A percentile compares a stretch with the other conserved stretches of the same genome.
These are phyloP conservation scores for Eupeodes latifasciatus DNA, from an alignment of 2,888 invertebrate species.

Conservation along the genomic window DNA sequence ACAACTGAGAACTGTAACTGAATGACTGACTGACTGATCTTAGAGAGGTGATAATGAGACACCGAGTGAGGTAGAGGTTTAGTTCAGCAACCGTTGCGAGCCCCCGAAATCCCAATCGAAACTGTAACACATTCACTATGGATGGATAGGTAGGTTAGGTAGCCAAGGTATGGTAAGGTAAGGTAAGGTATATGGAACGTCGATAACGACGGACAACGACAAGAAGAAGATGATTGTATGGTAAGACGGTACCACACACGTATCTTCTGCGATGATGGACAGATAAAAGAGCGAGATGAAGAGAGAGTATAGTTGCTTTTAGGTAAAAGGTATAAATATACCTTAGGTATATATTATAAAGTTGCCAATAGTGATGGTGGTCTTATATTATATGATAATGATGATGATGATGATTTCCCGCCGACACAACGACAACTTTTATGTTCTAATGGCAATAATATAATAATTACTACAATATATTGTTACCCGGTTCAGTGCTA, in stretches of 20 bases:
- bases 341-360: neutral
- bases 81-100: conserved; percentile 56
- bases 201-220: neutral
- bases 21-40: conserved; percentile 70
- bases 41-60: conserved; percentile 76
- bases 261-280: conserved; percentile 5
- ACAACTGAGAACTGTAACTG: conserved; percentile 41
- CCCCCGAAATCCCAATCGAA: conserved; percentile 73
- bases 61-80: conserved; percentile 54
- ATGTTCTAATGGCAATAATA: conserved; percentile 74
- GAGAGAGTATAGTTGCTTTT: neutral
- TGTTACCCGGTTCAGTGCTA: conserved; percentile 84
- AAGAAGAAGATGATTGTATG: neutral
- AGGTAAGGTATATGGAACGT: conserved; percentile 24
- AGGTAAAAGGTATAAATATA: neutral
- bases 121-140: conserved; percentile 71
- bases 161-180: neutral
- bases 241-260: conserved; percentile 22
- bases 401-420: conserved; percentile 63
- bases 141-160: conserved; percentile 8
- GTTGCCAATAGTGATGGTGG: conserved; percentile 64
- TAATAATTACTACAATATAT: conserved; percentile 78
- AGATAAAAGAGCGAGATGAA: conserved; percentile 27
- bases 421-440: conserved; percentile 34
- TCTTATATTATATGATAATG: conserved; percentile 47